phyloP scores from a whole-genome alignment of 2,888 invertebrate species.

The Lamproptera curius region DNA sequence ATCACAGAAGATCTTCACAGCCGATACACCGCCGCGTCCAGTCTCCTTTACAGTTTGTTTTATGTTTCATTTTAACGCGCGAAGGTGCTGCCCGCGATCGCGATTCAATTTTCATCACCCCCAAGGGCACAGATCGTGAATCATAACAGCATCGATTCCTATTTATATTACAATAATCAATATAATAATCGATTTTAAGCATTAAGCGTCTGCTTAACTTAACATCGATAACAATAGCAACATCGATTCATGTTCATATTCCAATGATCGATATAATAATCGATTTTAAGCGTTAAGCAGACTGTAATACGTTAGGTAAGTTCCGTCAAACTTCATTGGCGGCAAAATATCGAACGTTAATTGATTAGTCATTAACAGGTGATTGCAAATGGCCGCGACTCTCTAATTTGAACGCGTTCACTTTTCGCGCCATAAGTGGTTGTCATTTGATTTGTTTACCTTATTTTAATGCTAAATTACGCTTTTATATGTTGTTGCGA shows the following conservation, averaged over 20 bases:
- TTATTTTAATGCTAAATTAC: no score
- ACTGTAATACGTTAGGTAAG: no score
- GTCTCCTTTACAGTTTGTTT: constrained; percentile 57
- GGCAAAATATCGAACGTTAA: no score
- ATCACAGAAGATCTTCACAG: constrained; percentile 45
- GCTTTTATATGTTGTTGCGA: no score
- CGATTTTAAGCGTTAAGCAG: no score
- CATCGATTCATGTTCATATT: constrained; percentile 33
- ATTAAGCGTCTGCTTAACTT: no score
- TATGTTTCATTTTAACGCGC: constrained; percentile 54
- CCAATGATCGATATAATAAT: constrained; percentile 12
- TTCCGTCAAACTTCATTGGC: no score
- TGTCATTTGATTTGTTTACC: no score
- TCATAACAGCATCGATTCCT: constrained; percentile 36
- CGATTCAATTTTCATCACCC: constrained; percentile 64
- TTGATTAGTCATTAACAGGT: no score
- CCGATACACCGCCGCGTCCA: constrained; percentile 53
- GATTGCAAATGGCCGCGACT: no score
- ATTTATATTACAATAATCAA: constrained; percentile 27
- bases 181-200: constrained; percentile 14
- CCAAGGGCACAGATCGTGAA: constrained; percentile 39
- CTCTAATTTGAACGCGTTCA: no score
- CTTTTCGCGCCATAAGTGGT: no score
- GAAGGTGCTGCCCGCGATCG: constrained; percentile 57
- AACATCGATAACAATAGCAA: constrained; percentile 36